These are phyloP conservation scores for Arctia plantaginis DNA, from an alignment of 2,888 invertebrate species.

Conservation along the genomic window DNA sequence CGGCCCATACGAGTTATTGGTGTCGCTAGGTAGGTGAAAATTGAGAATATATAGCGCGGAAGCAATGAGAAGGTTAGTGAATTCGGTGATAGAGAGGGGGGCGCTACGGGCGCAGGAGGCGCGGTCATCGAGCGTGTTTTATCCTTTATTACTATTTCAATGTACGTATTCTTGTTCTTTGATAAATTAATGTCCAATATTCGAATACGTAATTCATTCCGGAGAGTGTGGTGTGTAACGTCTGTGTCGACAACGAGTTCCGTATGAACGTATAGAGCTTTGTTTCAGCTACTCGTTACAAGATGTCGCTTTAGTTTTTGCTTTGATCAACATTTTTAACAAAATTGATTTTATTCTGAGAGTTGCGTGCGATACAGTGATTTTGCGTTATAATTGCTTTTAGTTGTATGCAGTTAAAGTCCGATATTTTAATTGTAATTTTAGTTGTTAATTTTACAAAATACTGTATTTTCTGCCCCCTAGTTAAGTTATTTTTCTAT, in stretches of 20 bases:
- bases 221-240: constrained; percentile 61
- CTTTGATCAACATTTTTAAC: constrained; percentile 49
- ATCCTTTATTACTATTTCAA: constrained; percentile 69
- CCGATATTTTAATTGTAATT: constrained; percentile 81
- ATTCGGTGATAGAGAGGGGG: constrained; percentile 73
- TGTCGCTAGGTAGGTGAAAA: constrained; percentile 70
- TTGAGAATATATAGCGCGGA: constrained; percentile 70
- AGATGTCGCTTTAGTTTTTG: constrained; percentile 61
- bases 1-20: constrained; percentile 60
- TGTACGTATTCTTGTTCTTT: constrained; percentile 73
- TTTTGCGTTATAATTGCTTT: constrained; percentile 79
- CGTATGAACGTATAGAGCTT: constrained; percentile 44
- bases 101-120: constrained; percentile 47
- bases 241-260: constrained; percentile 53
- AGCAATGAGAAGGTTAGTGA: constrained; percentile 85
- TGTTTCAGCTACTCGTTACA: constrained; percentile 57
- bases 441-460: constrained; percentile 83
- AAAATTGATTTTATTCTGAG: constrained; percentile 74
- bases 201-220: constrained; percentile 73
- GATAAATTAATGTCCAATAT: constrained; percentile 71
- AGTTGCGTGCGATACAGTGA: constrained; percentile 77
- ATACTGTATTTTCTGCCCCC: constrained; percentile 85
- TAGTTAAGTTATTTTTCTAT: constrained; percentile 86
- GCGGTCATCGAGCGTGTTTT: constrained; percentile 55
- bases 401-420: constrained; percentile 80